Evolutionary conservation across 2,113 vertebrate species (phyloP).

Genomic region (Pongo abelii): DNA sequence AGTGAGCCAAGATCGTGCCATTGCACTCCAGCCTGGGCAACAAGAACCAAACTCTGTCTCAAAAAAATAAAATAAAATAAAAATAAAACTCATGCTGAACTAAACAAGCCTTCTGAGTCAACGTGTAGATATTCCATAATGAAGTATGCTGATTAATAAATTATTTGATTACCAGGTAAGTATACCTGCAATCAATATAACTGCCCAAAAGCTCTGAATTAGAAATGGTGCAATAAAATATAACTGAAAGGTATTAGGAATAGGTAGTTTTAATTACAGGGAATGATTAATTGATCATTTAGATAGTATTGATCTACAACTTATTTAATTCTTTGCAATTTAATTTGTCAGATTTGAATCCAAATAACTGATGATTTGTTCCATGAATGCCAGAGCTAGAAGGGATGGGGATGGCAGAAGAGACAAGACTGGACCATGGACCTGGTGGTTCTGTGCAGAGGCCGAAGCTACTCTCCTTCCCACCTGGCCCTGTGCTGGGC

Average conservation of each 20-base stretch:
- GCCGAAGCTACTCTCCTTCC: too few species aligned
- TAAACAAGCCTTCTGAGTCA: background rate
- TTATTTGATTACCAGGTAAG: slow-evolving; percentile 62
- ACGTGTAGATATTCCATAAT: slow-evolving; percentile 17
- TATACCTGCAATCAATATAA: slow-evolving; percentile 64
- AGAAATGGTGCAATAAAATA: slow-evolving; percentile 74
- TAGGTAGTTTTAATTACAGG: slow-evolving; percentile 80
- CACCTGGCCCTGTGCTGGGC: background rate
- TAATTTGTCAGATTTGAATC: slow-evolving; percentile 76
- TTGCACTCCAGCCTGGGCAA: too few species aligned
- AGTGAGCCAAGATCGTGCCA: too few species aligned
- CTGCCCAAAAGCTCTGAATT: slow-evolving; percentile 67
- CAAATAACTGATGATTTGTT: slow-evolving; percentile 75
- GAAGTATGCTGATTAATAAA: slow-evolving; percentile 70
- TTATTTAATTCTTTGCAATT: slow-evolving; percentile 80
- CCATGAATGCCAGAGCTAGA: background rate
- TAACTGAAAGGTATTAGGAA: slow-evolving; percentile 75
- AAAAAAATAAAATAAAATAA: too few species aligned
- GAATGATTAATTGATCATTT: slow-evolving; percentile 80
- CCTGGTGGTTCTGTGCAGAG: background rate
- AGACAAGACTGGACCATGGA: background rate
- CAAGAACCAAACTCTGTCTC: too few species aligned
- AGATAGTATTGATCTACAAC: slow-evolving; percentile 83
- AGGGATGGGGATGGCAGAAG: background rate
- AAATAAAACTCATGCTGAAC: background rate